Evolutionary conservation across 2,888 invertebrate genomes (phyloP).

Genomic region (Pandemis cinnamomeana): DNA sequence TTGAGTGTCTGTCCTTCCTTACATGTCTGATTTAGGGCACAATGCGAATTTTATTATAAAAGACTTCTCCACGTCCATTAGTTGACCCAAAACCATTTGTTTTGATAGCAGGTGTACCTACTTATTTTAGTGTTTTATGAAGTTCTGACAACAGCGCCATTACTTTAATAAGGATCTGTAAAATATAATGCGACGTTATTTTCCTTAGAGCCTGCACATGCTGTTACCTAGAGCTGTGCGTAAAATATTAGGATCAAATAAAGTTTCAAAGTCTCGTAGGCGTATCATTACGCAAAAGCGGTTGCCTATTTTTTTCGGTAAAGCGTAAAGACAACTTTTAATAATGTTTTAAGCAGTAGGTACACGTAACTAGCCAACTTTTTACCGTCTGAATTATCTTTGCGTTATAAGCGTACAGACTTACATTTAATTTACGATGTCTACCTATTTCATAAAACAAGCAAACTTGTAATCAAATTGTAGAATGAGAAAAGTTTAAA

Average conservation of each 20-base stretch:
- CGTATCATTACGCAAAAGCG: neutral
- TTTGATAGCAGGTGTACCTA: constrained; percentile 40
- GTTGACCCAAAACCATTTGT: constrained; percentile 41
- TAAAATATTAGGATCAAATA: constrained; percentile 6
- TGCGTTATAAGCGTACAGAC: neutral
- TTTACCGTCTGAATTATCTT: constrained; percentile 4
- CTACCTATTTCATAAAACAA: too few species aligned
- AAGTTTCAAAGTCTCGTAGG: constrained; percentile 5
- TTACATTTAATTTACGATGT: too few species aligned
- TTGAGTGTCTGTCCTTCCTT: constrained; percentile 54
- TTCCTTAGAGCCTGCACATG: constrained; percentile 9
- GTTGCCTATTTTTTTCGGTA: constrained; percentile 3
- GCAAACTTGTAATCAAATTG: too few species aligned
- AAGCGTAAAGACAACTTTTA: neutral
- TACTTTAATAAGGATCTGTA: constrained; percentile 23
- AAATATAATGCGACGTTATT: constrained; percentile 16
- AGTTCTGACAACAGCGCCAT: constrained; percentile 11
- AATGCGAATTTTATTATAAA: constrained; percentile 57
- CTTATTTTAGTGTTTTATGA: constrained; percentile 26
- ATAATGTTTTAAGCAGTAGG: neutral
- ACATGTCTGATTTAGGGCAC: constrained; percentile 59
- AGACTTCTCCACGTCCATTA: constrained; percentile 54
- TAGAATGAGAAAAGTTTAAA: too few species aligned
- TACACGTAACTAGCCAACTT: neutral
- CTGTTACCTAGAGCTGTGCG: neutral